These are phyloP conservation scores for Drosophila funebris DNA, from an alignment of 1,140 invertebrate species.

Conservation along the genomic window DNA sequence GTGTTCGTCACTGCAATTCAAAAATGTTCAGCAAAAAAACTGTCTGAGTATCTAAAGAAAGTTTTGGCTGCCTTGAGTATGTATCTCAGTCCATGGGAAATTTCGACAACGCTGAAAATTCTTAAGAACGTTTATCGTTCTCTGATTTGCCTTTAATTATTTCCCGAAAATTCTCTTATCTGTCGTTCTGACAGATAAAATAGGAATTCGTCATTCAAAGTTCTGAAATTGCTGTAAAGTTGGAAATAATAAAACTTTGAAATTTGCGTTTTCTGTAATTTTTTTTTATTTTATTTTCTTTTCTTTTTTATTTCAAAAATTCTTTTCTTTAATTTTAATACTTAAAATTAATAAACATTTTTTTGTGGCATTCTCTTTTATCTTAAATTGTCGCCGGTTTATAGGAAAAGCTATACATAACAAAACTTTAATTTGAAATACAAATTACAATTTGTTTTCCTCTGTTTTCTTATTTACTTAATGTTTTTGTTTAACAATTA, in stretches of 20 bases:
- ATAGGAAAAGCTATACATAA: slow-evolving; percentile 75
- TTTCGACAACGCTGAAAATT: neutral
- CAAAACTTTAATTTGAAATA: slow-evolving; percentile 72
- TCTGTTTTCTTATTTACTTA: slow-evolving; percentile 18
- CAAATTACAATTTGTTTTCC: slow-evolving; percentile 47
- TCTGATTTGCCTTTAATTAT: neutral
- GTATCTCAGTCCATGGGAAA: neutral
- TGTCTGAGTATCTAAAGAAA: too few relatives aligned
- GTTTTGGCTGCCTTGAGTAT: neutral
- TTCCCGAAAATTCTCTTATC: neutral
- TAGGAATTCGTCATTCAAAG: slow-evolving; percentile 6
- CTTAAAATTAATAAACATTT: slow-evolving; percentile 76
- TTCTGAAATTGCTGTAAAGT: slow-evolving; percentile 18
- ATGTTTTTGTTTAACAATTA: slow-evolving; percentile 44
- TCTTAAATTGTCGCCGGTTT: slow-evolving; percentile 5
- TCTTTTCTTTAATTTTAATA: slow-evolving; percentile 51
- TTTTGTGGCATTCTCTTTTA: slow-evolving; percentile 30
- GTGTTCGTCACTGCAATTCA: neutral
- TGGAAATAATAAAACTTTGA: slow-evolving; percentile 32
- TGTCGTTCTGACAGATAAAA: neutral
- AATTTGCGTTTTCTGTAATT: slow-evolving; percentile 37
- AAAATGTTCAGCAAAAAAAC: neutral
- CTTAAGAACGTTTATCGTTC: neutral
- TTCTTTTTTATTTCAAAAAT: slow-evolving; percentile 52
- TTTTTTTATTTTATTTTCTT: slow-evolving; percentile 34